Evolutionary conservation across 2,797 vertebrate genomes (phyloP).

Genomic region (Decapterus maruadsi): DNA sequence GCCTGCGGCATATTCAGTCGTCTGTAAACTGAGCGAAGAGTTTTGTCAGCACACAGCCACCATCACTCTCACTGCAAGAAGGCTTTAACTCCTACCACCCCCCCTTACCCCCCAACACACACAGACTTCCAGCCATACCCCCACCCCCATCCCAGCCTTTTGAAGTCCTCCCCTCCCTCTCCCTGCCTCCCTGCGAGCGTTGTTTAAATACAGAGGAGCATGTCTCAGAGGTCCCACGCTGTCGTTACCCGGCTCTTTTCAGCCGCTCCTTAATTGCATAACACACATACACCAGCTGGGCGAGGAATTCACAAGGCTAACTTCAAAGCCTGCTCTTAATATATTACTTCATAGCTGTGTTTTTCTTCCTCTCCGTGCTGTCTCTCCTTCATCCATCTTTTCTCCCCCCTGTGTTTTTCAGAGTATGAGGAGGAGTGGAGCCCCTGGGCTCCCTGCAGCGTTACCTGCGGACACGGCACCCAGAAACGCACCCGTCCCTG

Average conservation of each 20-base stretch:
- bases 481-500: slow-evolving; percentile 93
- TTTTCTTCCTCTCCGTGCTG: slow-evolving; percentile 3
- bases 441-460: slow-evolving; percentile 89
- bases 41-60: slow-evolving; percentile 16
- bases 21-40: slow-evolving; percentile 22
- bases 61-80: slow-evolving; percentile 41
- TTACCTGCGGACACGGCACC: slow-evolving; percentile 89
- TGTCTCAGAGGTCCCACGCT: slow-evolving; percentile 49
- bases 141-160: slow-evolving; percentile 12
- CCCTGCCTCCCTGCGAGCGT: not conserved
- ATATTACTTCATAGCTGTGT: slow-evolving; percentile 29
- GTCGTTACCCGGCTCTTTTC: slow-evolving; percentile 44
- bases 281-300: slow-evolving; percentile 69
- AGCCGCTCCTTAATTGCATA: slow-evolving; percentile 61
- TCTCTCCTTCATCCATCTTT: slow-evolving; percentile 20
- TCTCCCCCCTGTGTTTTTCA: slow-evolving; percentile 10
- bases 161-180: slow-evolving; percentile 35
- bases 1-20: not conserved
- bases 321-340: slow-evolving; percentile 56
- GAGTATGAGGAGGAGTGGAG: slow-evolving; percentile 90
- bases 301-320: slow-evolving; percentile 66
- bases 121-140: not conserved
- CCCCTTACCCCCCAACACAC: not conserved
- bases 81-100: slow-evolving; percentile 24
- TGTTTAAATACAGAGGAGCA: slow-evolving; percentile 49